Conservation (phyloP, 35 echinoderm and acorn worm genomes). For the Chiridota heheva region DNA sequence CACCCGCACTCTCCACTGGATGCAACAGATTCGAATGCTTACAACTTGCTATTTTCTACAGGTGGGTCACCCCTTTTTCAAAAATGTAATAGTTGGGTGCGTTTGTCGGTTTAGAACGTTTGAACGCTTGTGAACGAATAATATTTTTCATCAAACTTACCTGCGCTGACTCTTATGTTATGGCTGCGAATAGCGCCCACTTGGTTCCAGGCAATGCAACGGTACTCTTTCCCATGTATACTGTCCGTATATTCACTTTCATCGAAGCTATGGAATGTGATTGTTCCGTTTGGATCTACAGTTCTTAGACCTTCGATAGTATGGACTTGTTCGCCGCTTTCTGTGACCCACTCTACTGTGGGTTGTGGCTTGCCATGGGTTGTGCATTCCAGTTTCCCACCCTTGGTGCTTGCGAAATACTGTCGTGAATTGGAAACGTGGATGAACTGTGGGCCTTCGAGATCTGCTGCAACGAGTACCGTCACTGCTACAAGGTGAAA, state of each 20-base stretch:
- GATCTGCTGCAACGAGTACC: too few species aligned
- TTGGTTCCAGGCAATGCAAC: conserved; percentile 75
- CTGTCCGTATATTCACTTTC: conserved; percentile 46
- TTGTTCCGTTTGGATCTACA: conserved; percentile 70
- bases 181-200: conserved; percentile 83
- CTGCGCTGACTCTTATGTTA: conserved; percentile 84
- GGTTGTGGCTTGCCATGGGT: conserved; percentile 75
- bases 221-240: conserved; percentile 70
- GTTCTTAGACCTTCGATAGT: conserved; percentile 56
- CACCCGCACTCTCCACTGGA: too few species aligned
- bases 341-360: conserved; percentile 62
- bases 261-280: conserved; percentile 61
- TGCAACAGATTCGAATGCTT: too few species aligned
- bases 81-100: too few species aligned
- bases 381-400: conserved; percentile 67
- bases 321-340: conserved; percentile 53
- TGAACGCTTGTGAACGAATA: too few species aligned
- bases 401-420: conserved; percentile 61
- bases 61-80: too few species aligned
- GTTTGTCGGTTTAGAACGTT: too few species aligned
- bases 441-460: conserved; percentile 80
- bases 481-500: too few species aligned
- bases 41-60: too few species aligned
- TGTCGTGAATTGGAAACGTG: conserved; percentile 59
- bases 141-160: conserved; percentile 73